phyloP scores from a whole-genome alignment of 2,113 vertebrate species.

The Malaclemys terrapin region DNA sequence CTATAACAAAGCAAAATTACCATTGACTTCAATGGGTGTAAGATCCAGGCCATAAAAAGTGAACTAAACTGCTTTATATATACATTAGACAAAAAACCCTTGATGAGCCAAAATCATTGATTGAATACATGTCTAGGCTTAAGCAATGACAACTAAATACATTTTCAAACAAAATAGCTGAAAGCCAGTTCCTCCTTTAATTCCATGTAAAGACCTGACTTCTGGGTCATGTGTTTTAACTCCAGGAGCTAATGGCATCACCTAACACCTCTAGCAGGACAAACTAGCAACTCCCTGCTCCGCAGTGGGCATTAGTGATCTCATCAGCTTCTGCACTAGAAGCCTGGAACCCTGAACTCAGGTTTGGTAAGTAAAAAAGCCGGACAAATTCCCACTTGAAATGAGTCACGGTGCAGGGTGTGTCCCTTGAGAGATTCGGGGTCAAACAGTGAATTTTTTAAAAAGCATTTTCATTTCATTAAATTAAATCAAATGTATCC shows the following conservation, averaged over 20 bases:
- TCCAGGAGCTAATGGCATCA: accelerated
- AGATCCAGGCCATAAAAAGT: neutral
- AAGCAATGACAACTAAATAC: neutral
- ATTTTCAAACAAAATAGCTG: neutral
- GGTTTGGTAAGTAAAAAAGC: neutral
- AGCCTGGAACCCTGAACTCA: neutral
- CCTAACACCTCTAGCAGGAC: neutral
- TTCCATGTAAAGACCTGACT: neutral
- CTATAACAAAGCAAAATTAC: neutral
- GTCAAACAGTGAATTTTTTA: neutral
- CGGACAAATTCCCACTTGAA: neutral
- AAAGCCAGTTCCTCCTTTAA: neutral
- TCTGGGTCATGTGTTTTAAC: neutral
- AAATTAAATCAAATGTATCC: neutral
- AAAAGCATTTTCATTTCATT: neutral
- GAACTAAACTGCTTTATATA: neutral
- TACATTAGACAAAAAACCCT: neutral
- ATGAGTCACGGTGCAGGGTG: neutral
- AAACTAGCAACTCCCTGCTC: neutral
- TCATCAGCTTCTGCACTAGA: neutral
- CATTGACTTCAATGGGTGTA: neutral
- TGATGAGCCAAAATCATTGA: neutral
- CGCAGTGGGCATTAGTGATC: too few relatives aligned
- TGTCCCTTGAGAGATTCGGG: neutral
- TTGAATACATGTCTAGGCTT: neutral